phyloP scores from a whole-genome alignment of 2,888 invertebrate species.

The Salpingus planirostris region DNA sequence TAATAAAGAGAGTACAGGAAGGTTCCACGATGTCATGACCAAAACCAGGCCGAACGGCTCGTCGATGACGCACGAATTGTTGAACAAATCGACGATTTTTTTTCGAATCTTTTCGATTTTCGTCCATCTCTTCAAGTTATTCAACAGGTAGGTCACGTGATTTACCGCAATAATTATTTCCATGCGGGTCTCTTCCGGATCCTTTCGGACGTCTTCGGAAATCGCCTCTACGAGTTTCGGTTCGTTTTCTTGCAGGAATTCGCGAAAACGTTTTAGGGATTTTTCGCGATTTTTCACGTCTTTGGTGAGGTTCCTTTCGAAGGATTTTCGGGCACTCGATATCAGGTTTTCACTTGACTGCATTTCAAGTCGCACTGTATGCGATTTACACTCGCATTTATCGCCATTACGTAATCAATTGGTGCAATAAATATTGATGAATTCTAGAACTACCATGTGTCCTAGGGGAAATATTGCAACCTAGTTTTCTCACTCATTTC shows the following conservation, averaged over 20 bases:
- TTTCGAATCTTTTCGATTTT: constrained; percentile 63
- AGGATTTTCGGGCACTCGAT: constrained; percentile 59
- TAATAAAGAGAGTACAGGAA: constrained; percentile 74
- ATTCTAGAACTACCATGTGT: too few species aligned
- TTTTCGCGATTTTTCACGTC: constrained; percentile 66
- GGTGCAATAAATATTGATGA: too few species aligned
- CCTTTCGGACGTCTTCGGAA: constrained; percentile 63
- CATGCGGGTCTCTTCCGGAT: constrained; percentile 65
- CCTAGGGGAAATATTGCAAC: too few species aligned
- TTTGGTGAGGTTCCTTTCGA: constrained; percentile 69
- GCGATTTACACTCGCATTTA: too few species aligned
- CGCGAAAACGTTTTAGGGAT: constrained; percentile 64
- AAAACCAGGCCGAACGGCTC: constrained; percentile 92
- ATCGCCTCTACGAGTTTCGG: constrained; percentile 64
- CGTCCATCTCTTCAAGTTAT: constrained; percentile 68
- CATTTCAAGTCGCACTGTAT: too few species aligned
- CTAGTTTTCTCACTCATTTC: too few species aligned
- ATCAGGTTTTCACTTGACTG: too few species aligned
- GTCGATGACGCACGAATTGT: constrained; percentile 62
- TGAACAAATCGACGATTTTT: constrained; percentile 60
- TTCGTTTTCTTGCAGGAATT: constrained; percentile 75
- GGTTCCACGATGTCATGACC: constrained; percentile 93
- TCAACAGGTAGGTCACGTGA: constrained; percentile 60
- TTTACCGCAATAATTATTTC: constrained; percentile 54
- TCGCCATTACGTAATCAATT: too few species aligned